These are phyloP conservation scores for Brachypteracias leptosomus DNA, from an alignment of 2,113 vertebrate species.

Conservation along the genomic window DNA sequence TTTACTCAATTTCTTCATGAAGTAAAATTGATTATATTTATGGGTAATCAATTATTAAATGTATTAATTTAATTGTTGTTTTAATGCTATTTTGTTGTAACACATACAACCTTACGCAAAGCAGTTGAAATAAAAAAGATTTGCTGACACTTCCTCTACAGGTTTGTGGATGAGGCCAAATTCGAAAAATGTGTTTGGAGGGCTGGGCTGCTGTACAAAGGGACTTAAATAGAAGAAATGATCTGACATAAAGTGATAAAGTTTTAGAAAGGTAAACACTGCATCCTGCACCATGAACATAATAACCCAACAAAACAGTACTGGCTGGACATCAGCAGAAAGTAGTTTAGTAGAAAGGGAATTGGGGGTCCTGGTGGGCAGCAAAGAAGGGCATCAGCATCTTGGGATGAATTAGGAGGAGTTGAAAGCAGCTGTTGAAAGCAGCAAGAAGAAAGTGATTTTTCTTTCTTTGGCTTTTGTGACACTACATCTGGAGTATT, in stretches of 20 bases:
- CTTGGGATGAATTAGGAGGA: background rate
- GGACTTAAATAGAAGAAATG: background rate
- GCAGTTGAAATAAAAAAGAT: background rate
- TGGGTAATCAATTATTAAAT: background rate
- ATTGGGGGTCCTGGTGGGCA: background rate
- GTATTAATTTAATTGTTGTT: background rate
- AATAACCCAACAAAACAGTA: background rate
- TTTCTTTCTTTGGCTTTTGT: background rate
- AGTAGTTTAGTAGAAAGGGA: background rate
- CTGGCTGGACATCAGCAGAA: background rate
- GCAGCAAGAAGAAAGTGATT: background rate
- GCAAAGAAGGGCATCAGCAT: background rate
- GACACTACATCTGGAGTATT: background rate
- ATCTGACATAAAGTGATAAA: background rate
- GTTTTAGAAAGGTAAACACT: background rate
- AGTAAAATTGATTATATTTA: background rate
- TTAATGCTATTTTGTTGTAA: background rate
- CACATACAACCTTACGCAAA: background rate
- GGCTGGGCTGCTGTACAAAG: background rate
- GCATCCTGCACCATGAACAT: background rate
- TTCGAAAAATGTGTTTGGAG: background rate
- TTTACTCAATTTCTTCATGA: background rate
- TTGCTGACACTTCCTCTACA: background rate
- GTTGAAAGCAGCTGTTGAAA: too few species aligned
- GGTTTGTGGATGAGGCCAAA: background rate